These are phyloP conservation scores for Prosopocoilus inquinatus DNA, from an alignment of 2,888 invertebrate genomes.

Conservation along the genomic window DNA sequence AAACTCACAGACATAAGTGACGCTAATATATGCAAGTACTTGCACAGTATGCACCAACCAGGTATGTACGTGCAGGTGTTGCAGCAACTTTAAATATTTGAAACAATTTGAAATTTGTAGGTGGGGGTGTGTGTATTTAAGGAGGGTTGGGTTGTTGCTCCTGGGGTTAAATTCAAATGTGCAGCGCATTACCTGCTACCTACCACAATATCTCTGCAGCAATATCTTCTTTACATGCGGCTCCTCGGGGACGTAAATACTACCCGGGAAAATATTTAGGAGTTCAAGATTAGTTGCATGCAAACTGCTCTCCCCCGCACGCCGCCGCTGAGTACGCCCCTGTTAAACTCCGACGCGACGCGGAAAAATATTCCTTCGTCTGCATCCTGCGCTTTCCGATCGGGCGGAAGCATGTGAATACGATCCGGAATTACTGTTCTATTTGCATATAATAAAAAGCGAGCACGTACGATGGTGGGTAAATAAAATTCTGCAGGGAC, in stretches of 20 bases:
- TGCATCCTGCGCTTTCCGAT: no score
- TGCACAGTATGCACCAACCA: background rate
- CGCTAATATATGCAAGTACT: background rate
- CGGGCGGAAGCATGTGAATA: no score
- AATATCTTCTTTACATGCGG: slow-evolving; percentile 2
- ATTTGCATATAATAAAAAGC: no score
- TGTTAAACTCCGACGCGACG: background rate
- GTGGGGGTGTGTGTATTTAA: no score
- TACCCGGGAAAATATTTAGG: slow-evolving; percentile 1
- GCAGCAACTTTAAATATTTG: background rate
- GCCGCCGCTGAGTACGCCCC: background rate
- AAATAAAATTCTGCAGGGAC: no score
- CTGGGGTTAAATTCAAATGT: background rate
- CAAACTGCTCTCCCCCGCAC: background rate
- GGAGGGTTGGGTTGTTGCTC: no score
- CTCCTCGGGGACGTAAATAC: background rate
- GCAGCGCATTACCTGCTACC: background rate
- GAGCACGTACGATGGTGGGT: no score
- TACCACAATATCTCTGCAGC: background rate
- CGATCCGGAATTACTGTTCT: no score
- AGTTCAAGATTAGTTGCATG: slow-evolving; percentile 2
- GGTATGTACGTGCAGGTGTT: background rate
- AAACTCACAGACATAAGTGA: background rate
- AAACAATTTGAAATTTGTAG: no score
- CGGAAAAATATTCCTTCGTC: no score